These are phyloP conservation scores for Hippoglossus hippoglossus DNA, from an alignment of 2,797 vertebrate genomes.

Conservation along the genomic window DNA sequence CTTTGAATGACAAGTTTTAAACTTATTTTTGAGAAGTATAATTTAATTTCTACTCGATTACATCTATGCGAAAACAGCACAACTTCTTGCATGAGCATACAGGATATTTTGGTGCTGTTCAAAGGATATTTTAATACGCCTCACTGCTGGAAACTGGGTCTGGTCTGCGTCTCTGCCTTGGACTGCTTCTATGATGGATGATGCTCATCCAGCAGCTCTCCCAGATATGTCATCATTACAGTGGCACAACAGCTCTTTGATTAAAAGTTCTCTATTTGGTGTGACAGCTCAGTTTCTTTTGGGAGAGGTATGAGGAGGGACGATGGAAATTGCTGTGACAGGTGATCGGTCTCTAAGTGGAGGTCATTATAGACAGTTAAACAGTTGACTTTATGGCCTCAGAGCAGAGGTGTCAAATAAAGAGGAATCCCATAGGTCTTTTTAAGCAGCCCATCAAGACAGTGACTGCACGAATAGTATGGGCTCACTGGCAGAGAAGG, in stretches of 20 bases:
- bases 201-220: slow-evolving; percentile 9
- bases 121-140: slow-evolving; percentile 16
- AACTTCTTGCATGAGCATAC: not conserved
- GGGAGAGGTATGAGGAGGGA: slow-evolving; percentile 7
- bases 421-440: not conserved
- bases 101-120: not conserved
- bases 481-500: too few relatives aligned
- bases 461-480: too few relatives aligned
- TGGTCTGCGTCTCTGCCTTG: slow-evolving; percentile 6
- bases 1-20: not conserved
- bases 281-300: slow-evolving; percentile 29
- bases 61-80: not conserved
- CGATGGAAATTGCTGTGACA: slow-evolving; percentile 31
- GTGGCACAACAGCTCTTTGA: slow-evolving; percentile 41
- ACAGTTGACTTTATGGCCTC: not conserved
- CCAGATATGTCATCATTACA: slow-evolving; percentile 39
- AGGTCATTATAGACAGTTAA: slow-evolving; percentile 23
- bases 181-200: slow-evolving; percentile 38
- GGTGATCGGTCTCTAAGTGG: slow-evolving; percentile 35
- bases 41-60: not conserved
- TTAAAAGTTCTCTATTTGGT: slow-evolving; percentile 35
- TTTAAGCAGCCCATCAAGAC: too few relatives aligned
- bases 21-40: not conserved
- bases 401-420: not conserved
- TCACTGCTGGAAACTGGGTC: slow-evolving; percentile 58